A percentile compares a stretch with the other conserved stretches of the same genome.
Conservation (phyloP, 2,888 invertebrate genomes). For the Ennomos fuscantarius region DNA sequence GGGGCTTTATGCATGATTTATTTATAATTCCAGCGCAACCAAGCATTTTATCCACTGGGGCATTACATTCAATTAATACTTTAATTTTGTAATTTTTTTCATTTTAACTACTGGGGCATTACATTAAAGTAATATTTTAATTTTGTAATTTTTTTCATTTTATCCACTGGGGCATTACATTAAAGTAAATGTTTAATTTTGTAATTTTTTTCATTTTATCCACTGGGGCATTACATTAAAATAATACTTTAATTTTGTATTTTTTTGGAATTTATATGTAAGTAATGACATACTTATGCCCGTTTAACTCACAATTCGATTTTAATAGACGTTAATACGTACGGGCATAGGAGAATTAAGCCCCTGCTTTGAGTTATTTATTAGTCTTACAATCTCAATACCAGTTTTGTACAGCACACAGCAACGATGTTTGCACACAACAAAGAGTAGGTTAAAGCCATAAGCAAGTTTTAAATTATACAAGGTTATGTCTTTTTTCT, state of each 20-base stretch:
- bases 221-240: conserved; percentile 26
- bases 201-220: conserved; percentile 5
- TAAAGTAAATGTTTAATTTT: conserved; percentile 13
- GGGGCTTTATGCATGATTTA: conserved; percentile 48
- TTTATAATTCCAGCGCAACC: conserved; percentile 42
- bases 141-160: conserved; percentile 7
- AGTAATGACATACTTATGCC: too few relatives aligned
- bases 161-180: conserved; percentile 25
- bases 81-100: conserved; percentile 10
- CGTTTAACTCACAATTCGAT: too few relatives aligned
- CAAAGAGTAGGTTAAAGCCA: too few relatives aligned
- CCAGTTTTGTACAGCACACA: too few relatives aligned
- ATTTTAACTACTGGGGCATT: conserved; percentile 22
- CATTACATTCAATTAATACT: conserved; percentile 21
- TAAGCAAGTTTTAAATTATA: too few relatives aligned
- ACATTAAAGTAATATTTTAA: conserved; percentile 19
- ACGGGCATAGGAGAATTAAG: too few relatives aligned
- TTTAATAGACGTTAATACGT: too few relatives aligned
- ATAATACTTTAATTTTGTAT: conserved; percentile 11
- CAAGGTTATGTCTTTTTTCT: too few relatives aligned
- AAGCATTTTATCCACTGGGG: conserved; percentile 29
- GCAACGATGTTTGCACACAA: too few relatives aligned
- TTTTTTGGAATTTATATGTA: too few relatives aligned
- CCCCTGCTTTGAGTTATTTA: too few relatives aligned
- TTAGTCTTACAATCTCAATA: too few relatives aligned